phyloP scores from a whole-genome alignment of 2,113 vertebrate genomes.

The Corydoras maculifer region DNA sequence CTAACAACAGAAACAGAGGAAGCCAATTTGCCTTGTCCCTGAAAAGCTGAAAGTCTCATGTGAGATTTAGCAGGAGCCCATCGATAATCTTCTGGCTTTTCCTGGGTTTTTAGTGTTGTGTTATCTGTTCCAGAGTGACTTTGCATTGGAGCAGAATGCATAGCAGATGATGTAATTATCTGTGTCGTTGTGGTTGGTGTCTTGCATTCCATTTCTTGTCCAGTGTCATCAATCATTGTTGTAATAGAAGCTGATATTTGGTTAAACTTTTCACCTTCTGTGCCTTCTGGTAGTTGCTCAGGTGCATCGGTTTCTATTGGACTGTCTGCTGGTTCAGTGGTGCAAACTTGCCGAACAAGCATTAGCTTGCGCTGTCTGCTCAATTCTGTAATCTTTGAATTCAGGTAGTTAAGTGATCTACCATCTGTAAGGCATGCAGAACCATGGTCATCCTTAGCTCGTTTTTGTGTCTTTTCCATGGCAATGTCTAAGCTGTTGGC shows the following conservation, averaged over 20 bases:
- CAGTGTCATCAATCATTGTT: conserved; percentile 55
- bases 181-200: conserved; percentile 51
- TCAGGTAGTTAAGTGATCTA: conserved; percentile 65
- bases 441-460: conserved; percentile 92
- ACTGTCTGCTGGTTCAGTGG: conserved; percentile 82
- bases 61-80: conserved; percentile 63
- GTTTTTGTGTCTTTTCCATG: conserved; percentile 97
- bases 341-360: conserved; percentile 88
- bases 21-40: conserved; percentile 64
- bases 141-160: conserved; percentile 53
- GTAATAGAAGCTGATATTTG: conserved; percentile 51
- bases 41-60: conserved; percentile 55
- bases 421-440: conserved; percentile 73
- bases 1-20: conserved; percentile 63
- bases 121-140: conserved; percentile 41
- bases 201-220: conserved; percentile 62
- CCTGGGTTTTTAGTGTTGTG: conserved; percentile 60
- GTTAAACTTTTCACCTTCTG: conserved; percentile 49
- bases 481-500: conserved; percentile 97
- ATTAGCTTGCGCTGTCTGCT: conserved; percentile 81
- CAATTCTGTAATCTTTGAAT: conserved; percentile 67
- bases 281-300: conserved; percentile 57
- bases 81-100: conserved; percentile 66
- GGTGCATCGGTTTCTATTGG: conserved; percentile 69
- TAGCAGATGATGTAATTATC: conserved; percentile 14